phyloP scores from a whole-genome alignment of 2,888 invertebrate genomes.

The Kryphioiulus occultus region DNA sequence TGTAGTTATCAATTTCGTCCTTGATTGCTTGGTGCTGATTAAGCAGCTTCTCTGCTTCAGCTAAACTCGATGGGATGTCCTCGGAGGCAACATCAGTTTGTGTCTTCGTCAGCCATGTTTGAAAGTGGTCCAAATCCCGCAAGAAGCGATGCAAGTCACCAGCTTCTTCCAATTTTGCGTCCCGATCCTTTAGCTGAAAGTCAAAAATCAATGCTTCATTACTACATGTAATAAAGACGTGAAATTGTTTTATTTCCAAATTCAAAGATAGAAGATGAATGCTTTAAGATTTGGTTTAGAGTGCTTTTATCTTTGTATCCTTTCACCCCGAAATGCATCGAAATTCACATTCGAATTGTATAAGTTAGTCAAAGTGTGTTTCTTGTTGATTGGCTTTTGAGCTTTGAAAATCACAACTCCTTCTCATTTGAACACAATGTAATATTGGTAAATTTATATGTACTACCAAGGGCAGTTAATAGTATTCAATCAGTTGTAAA shows the following conservation, averaged over 20 bases:
- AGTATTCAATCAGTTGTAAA: neutral
- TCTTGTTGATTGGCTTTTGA: too few species aligned
- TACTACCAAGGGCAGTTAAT: neutral
- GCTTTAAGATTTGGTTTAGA: neutral
- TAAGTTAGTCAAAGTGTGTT: too few species aligned
- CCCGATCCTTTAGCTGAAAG: slow-evolving; percentile 89
- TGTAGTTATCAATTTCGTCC: slow-evolving; percentile 99
- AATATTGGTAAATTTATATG: neutral
- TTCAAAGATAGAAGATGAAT: neutral
- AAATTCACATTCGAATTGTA: too few species aligned
- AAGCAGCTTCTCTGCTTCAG: slow-evolving; percentile 96
- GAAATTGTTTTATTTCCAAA: neutral
- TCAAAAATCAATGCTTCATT: too few species aligned
- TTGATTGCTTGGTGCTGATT: slow-evolving; percentile 98
- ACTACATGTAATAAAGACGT: neutral
- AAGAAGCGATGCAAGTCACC: slow-evolving; percentile 98
- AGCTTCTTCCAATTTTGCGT: slow-evolving; percentile 97
- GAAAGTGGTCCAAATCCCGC: slow-evolving; percentile 99
- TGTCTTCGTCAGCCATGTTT: slow-evolving; percentile 97
- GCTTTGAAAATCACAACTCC: too few species aligned
- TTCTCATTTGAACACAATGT: too few species aligned
- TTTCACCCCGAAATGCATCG: too few species aligned
- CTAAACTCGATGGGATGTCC: slow-evolving; percentile 89
- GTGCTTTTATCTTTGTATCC: too few species aligned
- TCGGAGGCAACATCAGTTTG: slow-evolving; percentile 99